Percentiles rank a stretch among this genome's conserved stretches.
phyloP scores from a whole-genome alignment of 92 coral and sea anemone genomes.

The Diadumene lineata region DNA sequence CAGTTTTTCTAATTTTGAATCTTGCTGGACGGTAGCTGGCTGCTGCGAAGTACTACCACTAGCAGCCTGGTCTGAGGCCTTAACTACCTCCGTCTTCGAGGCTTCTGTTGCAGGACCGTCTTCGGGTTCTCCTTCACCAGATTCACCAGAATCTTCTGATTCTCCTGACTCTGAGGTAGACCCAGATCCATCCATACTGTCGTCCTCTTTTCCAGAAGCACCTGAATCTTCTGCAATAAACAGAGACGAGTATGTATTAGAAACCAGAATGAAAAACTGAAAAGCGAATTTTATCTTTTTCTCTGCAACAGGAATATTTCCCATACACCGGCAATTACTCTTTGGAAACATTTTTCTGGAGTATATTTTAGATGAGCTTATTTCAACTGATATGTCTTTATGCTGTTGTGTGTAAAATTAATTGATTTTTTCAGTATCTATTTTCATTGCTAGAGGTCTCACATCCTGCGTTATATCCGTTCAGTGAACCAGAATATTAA shows the following conservation, averaged over 20 bases:
- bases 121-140: slow-evolving; percentile 69
- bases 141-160: slow-evolving; percentile 66
- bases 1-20: background rate
- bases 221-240: slow-evolving; percentile 36
- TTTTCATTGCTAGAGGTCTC: no score
- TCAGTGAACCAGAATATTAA: no score
- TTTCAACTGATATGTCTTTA: no score
- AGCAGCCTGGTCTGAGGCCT: background rate
- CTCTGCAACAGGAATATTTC: no score
- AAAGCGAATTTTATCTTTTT: no score
- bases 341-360: no score
- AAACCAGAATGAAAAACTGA: no score
- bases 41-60: background rate
- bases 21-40: slow-evolving; percentile 10
- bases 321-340: no score
- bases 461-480: no score
- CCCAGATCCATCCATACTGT: slow-evolving; percentile 91
- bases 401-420: no score
- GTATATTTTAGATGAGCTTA: no score
- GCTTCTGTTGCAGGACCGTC: slow-evolving; percentile 39
- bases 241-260: background rate
- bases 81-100: slow-evolving; percentile 36
- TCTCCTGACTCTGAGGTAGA: slow-evolving; percentile 83
- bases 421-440: no score
- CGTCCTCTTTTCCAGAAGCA: slow-evolving; percentile 53